Evolutionary conservation across 2,113 vertebrate genomes (phyloP), one percentile per base, ranked within the genome.

Genomic region (Morone saxatilis): DNA sequence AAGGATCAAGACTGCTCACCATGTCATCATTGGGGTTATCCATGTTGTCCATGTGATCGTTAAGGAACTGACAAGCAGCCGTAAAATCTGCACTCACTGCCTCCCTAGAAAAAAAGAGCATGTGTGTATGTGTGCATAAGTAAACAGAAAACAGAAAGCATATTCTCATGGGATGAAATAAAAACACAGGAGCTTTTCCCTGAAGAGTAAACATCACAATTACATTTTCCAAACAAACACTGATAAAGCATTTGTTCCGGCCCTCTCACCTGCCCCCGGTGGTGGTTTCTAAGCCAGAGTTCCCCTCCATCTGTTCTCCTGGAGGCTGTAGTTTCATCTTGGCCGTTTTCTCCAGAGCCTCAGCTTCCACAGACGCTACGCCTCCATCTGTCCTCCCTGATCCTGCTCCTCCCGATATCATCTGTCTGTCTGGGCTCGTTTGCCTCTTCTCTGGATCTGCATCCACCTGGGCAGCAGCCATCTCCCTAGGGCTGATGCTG

Each of bases 31-130:
- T 91, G 31, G 96, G 95, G 78, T 95, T 95, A 25, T 94, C 93
- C 80, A 96, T 92, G 90, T 97, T 96, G 43, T 96, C 93, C 92
- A 98, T 96, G 90, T 96, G 96, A 75, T 96, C 92, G 75, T 94
- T 96, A 82, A 99, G 89, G 40, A 96, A 94, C 85, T 85, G 95
- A 92, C 98, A 99, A 40, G 93, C 95, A 0, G 86, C 84, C 66
- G 97, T 94, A 88, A 99, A 98, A 65, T 96, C 96, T 76, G 95
- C 93, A 0, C 95, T 96, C 20, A 96, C 95, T 31, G 87, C 89
- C 76, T 85, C 96, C 20, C 92, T 94, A 20, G 3, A 81, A 77
- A 36, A 25, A 68, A 51, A 56, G 4, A 77, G 5, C 25, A 10
- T 50, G 62, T 41, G 11, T 22, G 63, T 1, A 16, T 2, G 62